A percentile compares a stretch with the other conserved stretches of the same genome.
phyloP scores from a whole-genome alignment of 2,113 vertebrate species.

The Aegotheles bennettii region DNA sequence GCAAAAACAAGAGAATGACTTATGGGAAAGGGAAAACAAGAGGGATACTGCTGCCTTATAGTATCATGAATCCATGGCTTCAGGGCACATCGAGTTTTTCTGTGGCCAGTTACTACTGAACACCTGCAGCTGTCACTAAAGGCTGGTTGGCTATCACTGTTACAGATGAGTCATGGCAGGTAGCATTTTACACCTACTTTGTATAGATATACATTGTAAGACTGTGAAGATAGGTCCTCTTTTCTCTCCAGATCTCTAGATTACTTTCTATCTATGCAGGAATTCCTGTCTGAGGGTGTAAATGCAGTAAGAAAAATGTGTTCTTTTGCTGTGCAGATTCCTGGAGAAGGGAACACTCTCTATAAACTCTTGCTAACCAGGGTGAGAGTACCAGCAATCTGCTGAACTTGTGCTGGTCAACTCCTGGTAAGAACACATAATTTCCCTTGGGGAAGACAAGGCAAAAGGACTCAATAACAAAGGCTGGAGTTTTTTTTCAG shows the following conservation, averaged over 20 bases:
- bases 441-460: not conserved
- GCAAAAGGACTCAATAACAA: not conserved
- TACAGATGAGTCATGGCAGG: accelerated
- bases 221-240: not conserved
- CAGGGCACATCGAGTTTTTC: not conserved
- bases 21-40: not conserved
- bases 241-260: not conserved
- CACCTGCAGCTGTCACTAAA: not conserved
- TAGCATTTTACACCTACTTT: not conserved
- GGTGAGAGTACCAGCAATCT: not conserved
- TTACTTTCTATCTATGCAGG: not conserved
- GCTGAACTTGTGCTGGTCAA: not conserved
- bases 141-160: not conserved
- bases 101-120: not conserved
- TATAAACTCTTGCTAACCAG: not conserved
- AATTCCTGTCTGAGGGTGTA: not conserved
- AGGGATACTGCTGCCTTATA: not conserved
- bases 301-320: not conserved
- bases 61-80: not conserved
- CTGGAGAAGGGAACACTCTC: not conserved
- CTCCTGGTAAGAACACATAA: not conserved
- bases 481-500: not conserved
- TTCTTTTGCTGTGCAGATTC: not conserved
- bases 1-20: not conserved
- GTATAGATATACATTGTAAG: not conserved